Evolutionary conservation across 2,888 invertebrate species (phyloP), one percentile per base, ranked within the genome.

Genomic region (Branchipolynoe longqiensis): DNA sequence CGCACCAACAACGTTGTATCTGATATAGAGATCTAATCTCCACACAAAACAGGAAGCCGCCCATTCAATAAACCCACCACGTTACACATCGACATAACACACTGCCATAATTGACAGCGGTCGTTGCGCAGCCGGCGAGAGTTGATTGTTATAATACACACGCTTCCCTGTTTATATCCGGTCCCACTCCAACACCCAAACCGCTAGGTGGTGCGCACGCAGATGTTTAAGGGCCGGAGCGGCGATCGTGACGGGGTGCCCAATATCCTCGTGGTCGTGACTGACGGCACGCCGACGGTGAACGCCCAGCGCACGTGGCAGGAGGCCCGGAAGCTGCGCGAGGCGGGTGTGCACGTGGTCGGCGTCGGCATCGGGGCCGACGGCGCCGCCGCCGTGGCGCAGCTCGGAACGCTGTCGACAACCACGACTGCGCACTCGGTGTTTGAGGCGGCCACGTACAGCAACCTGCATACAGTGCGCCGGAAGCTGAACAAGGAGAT

Each of bases 221-320:
- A 83, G 54, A 84, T 88, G 36, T 82, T 87, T 41, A 48, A 18
- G 36, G 58, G 54, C 28, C 48, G 28, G 6, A 31, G 59, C 41
- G 88, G 88, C 3, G 86, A 87, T 33, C 83, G 89, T 36, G 85
- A 85, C 0, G 69, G 83, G 2, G 88, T 86, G 8, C 74, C 81
- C 38, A 84, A 89, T 69, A 54, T 89, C 4, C 64, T 78, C 40
- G 38, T 89, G 41, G 36, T 88, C 22, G 56, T 89, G 18, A 87
- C 89, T n/a, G 89, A 89, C 73, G 89, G 89, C 8, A 78, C 78
- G 38, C 86, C 87, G 22, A 89, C 87, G 81, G 85, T 88, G 14
- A 54, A 86, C 74, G 14, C 64, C 4, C 58, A 59, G 36, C 48
- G 56, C 8, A 86, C 88, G 4, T 25, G 81, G 25, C 86, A 86